Percentiles rank a stretch among this genome's conserved stretches.
Evolutionary conservation across 1,140 invertebrate genomes (phyloP).

Genomic region (Zaprionus kolodkinae): DNA sequence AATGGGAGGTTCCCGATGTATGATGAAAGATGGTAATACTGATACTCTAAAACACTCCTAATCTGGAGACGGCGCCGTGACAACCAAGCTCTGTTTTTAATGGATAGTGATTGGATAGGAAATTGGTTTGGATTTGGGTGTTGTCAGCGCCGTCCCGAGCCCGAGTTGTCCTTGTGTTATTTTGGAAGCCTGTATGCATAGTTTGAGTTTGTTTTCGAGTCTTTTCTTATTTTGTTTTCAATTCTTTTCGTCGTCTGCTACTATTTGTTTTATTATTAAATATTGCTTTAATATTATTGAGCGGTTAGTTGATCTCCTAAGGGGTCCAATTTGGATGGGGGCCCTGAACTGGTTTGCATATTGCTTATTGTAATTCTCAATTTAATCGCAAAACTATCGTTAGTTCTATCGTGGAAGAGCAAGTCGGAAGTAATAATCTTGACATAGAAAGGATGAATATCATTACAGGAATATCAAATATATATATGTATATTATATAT

Average conservation of each 20-base stretch:
- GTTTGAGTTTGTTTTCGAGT: constrained; percentile 17
- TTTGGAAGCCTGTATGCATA: constrained; percentile 33
- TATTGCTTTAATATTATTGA: constrained; percentile 48
- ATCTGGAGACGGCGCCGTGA: constrained; percentile 17
- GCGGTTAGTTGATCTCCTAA: constrained; percentile 11
- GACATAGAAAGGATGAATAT: background rate
- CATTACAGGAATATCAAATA: background rate
- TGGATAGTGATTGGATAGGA: constrained; percentile 17
- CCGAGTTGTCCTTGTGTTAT: background rate
- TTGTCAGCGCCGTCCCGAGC: constrained; percentile 21
- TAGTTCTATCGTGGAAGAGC: background rate
- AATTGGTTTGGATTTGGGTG: constrained; percentile 16
- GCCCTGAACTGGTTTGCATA: constrained; percentile 38
- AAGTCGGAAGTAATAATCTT: background rate
- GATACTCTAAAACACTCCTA: constrained; percentile 16
- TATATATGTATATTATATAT: background rate
- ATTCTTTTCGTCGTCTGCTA: constrained; percentile 4
- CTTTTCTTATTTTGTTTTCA: constrained; percentile 12
- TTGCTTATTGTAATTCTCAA: constrained; percentile 48
- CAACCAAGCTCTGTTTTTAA: constrained; percentile 49
- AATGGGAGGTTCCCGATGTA: constrained; percentile 25
- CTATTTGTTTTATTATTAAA: constrained; percentile 18
- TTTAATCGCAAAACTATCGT: constrained; percentile 10
- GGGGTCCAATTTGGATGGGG: background rate
- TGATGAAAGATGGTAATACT: constrained; percentile 39